Evolutionary conservation across 2,888 invertebrate species (phyloP).

Genomic region (Leptura quadrifasciata): DNA sequence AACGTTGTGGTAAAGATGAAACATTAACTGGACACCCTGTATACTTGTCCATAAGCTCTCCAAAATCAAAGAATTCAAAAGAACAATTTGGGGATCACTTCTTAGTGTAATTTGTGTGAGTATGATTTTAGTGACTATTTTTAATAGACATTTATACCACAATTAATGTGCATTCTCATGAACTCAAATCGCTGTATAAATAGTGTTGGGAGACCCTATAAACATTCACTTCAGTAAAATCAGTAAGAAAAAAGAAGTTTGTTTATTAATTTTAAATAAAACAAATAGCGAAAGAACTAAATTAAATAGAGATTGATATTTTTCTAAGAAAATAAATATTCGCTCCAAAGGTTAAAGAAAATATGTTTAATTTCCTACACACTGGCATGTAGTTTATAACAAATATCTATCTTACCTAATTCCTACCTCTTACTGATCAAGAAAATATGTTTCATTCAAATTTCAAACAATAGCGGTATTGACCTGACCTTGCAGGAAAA

Average conservation of each 20-base stretch:
- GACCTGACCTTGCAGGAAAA: slow-evolving; percentile 30
- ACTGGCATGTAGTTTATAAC: slow-evolving; percentile 24
- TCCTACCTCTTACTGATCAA: slow-evolving; percentile 8
- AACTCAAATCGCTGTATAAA: too few species aligned
- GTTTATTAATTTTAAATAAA: background rate
- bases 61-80: too few species aligned
- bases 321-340: background rate
- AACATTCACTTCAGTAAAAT: too few species aligned
- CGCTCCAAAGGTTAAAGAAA: background rate
- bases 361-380: slow-evolving; percentile 1
- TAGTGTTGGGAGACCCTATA: too few species aligned
- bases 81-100: too few species aligned
- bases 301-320: background rate
- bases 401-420: slow-evolving; percentile 1
- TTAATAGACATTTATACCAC: too few species aligned
- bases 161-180: too few species aligned
- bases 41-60: too few species aligned
- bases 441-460: slow-evolving; percentile 28
- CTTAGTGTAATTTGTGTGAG: too few species aligned
- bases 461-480: slow-evolving; percentile 30
- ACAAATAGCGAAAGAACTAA: background rate
- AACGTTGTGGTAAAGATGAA: too few species aligned
- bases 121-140: too few species aligned
- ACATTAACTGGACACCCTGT: too few species aligned
- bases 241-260: background rate